Conservation (phyloP, 2,888 invertebrate species). For the Drosophila percnosoma region DNA sequence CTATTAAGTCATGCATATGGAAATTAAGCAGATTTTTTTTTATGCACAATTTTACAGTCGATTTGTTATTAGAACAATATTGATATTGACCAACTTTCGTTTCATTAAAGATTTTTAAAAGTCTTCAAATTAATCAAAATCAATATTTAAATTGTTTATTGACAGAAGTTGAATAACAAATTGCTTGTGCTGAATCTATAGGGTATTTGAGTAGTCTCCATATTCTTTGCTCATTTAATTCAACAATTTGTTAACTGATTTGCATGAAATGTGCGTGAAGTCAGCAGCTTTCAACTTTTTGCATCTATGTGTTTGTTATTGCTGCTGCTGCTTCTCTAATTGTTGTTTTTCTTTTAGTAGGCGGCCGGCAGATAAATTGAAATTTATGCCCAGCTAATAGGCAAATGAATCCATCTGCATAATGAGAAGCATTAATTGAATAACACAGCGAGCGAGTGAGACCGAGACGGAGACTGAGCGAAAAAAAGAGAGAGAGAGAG, state of each 20-base stretch:
- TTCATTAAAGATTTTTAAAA: neutral
- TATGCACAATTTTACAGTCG: neutral
- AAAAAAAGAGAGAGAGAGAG: neutral
- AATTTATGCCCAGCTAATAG: slow-evolving; percentile 71
- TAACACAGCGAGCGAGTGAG: slow-evolving; percentile 11
- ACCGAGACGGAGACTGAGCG: neutral
- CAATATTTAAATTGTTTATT: neutral
- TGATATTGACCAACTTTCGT: neutral
- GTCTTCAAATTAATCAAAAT: neutral
- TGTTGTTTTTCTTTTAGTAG: slow-evolving; percentile 43
- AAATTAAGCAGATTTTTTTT: slow-evolving; percentile 7
- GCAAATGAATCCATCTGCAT: slow-evolving; percentile 69
- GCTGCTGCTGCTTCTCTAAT: slow-evolving; percentile 23
- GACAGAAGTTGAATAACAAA: neutral
- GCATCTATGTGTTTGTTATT: slow-evolving; percentile 33
- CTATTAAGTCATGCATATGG: slow-evolving; percentile 23
- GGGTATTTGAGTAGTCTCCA: slow-evolving; percentile 23
- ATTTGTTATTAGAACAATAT: slow-evolving; percentile 2
- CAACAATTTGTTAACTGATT: slow-evolving; percentile 52
- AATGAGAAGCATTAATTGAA: slow-evolving; percentile 68
- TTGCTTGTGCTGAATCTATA: neutral
- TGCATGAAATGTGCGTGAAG: slow-evolving; percentile 73
- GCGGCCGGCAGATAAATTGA: slow-evolving; percentile 59
- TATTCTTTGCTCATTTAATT: slow-evolving; percentile 18
- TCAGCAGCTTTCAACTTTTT: slow-evolving; percentile 49